Conservation (phyloP, 2,113 vertebrate species). For the Poicephalus gulielmi region DNA sequence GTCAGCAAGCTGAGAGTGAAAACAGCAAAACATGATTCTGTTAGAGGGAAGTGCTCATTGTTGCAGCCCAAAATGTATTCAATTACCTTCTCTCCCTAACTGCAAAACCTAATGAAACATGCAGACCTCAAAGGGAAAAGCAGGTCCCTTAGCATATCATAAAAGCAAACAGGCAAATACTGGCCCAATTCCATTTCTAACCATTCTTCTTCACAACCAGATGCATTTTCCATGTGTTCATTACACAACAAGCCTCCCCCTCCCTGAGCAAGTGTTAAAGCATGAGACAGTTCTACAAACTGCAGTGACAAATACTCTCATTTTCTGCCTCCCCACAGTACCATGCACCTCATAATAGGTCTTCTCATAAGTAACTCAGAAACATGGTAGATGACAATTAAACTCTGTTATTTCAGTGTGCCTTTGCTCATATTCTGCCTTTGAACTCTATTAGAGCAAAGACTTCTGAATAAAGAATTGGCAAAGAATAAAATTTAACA, state of each 20-base stretch:
- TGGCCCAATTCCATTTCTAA: neutral
- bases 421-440: neutral
- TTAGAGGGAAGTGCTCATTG: neutral
- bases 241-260: neutral
- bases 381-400: neutral
- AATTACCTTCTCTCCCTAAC: neutral
- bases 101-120: neutral
- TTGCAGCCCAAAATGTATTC: neutral
- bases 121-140: neutral
- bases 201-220: neutral
- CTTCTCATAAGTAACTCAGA: neutral
- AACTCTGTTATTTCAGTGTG: neutral
- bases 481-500: neutral
- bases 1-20: slow-evolving; percentile 22
- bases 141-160: neutral
- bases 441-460: neutral
- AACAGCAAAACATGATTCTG: neutral
- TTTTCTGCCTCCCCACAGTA: neutral
- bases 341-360: neutral
- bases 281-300: neutral
- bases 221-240: neutral
- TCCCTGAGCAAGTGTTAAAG: neutral
- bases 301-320: neutral
- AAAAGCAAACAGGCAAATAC: neutral
- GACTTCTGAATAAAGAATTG: neutral